Conservation (phyloP, 2,113 vertebrate species). For the Odocoileus hemionus region DNA sequence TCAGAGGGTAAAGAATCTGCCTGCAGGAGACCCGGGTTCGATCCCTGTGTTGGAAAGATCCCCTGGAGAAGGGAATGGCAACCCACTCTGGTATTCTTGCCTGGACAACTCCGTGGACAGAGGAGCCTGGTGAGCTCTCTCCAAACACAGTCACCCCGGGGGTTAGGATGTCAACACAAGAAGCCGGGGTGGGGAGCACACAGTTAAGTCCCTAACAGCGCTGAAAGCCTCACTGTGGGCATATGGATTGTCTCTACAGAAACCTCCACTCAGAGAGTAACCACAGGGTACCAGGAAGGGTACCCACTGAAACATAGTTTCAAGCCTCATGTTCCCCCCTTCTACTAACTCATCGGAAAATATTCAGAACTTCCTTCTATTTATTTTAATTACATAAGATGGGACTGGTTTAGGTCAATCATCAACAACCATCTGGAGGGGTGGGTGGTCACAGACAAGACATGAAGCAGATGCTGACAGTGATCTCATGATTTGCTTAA, state of each 20-base stretch:
- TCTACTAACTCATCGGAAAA: not conserved
- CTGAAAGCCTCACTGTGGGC: not conserved
- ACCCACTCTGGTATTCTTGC: not conserved
- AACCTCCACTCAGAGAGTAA: no score
- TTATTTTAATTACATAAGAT: not conserved
- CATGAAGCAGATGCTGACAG: rapidly evolving
- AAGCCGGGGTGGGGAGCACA: not conserved
- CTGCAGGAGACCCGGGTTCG: rapidly evolving
- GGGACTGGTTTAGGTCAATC: not conserved
- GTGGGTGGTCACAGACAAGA: not conserved
- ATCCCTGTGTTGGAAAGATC: not conserved
- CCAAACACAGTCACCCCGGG: not conserved
- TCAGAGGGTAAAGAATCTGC: not conserved
- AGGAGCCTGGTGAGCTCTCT: not conserved
- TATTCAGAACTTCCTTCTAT: not conserved
- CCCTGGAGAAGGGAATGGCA: not conserved
- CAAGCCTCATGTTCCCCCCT: rapidly evolving
- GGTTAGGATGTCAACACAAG: no score
- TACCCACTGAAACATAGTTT: no score
- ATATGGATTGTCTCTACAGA: not conserved
- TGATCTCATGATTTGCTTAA: not conserved
- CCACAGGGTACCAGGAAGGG: rapidly evolving
- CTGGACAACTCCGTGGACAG: not conserved
- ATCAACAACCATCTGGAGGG: not conserved
- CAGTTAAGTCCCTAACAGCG: not conserved